These are phyloP conservation scores for Spisula subtruncata DNA, from an alignment of 2,888 invertebrate genomes.

Conservation along the genomic window DNA sequence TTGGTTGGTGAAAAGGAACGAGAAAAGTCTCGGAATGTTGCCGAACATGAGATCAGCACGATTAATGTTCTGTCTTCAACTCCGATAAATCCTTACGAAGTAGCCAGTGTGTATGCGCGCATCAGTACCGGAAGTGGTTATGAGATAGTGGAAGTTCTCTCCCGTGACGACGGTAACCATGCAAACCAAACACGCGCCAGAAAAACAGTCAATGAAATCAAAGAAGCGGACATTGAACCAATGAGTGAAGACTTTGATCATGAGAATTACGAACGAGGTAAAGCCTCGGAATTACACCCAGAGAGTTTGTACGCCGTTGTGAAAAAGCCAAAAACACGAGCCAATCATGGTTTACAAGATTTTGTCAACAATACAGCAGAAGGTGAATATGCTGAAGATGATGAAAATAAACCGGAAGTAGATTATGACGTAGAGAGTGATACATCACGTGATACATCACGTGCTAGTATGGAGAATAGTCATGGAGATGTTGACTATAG, in stretches of 20 bases:
- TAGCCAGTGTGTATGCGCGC: slow-evolving; percentile 31
- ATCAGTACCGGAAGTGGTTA: slow-evolving; percentile 25
- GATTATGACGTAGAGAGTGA: neutral
- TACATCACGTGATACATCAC: neutral
- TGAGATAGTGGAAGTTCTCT: slow-evolving; percentile 23
- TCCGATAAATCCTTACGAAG: slow-evolving; percentile 54
- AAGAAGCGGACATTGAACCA: neutral
- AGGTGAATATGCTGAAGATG: neutral
- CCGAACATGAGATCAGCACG: neutral
- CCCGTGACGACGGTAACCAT: neutral
- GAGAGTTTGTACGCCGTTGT: neutral
- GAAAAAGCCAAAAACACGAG: neutral
- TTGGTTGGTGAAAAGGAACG: slow-evolving; percentile 13
- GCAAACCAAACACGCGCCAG: too few species aligned
- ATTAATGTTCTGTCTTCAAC: slow-evolving; percentile 48
- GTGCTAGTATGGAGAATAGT: neutral
- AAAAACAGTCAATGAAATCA: neutral
- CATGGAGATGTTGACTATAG: neutral
- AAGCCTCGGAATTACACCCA: neutral
- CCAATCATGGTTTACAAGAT: neutral
- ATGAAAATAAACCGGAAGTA: neutral
- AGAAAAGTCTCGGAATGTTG: slow-evolving; percentile 8
- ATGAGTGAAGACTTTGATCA: neutral
- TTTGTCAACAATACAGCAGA: neutral
- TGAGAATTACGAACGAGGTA: neutral